Evolutionary conservation across 1,140 invertebrate genomes (phyloP).

Genomic region (Nymphalis io): DNA sequence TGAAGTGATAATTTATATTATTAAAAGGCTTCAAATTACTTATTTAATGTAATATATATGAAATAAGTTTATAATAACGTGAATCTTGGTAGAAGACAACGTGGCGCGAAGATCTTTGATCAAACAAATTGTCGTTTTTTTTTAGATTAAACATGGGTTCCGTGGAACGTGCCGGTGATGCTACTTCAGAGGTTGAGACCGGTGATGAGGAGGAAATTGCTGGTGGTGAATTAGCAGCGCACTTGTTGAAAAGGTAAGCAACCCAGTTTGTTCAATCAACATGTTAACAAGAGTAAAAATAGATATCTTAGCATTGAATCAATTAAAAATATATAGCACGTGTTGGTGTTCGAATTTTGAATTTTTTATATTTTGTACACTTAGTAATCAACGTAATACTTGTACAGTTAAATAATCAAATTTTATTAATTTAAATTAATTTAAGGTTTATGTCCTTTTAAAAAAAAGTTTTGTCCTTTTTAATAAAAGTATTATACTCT

Average conservation of each 20-base stretch:
- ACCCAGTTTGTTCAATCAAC: background rate
- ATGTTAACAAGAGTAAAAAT: constrained; percentile 6
- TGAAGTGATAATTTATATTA: background rate
- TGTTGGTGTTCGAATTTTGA: constrained; percentile 19
- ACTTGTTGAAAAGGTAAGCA: constrained; percentile 67
- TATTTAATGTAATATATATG: background rate
- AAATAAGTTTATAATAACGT: background rate
- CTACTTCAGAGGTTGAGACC: constrained; percentile 72
- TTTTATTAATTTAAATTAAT: no score
- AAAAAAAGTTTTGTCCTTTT: no score
- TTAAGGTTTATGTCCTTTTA: no score
- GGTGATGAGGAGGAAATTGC: constrained; percentile 74
- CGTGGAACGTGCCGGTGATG: constrained; percentile 70
- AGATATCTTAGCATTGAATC: constrained; percentile 3
- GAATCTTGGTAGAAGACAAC: constrained; percentile 57
- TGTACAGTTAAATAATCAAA: no score
- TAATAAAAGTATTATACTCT: no score
- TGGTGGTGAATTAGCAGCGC: constrained; percentile 65
- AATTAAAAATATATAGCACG: constrained; percentile 18
- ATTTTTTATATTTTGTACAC: background rate
- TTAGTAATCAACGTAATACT: no score
- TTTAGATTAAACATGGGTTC: constrained; percentile 72
- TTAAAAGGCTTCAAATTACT: background rate
- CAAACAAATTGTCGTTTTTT: constrained; percentile 44
- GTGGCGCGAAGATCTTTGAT: constrained; percentile 50